Evolutionary conservation across 30 jellyfish, hydroid and myxozoan species (phyloP).

Genomic region (Nemopilema nomurai): DNA sequence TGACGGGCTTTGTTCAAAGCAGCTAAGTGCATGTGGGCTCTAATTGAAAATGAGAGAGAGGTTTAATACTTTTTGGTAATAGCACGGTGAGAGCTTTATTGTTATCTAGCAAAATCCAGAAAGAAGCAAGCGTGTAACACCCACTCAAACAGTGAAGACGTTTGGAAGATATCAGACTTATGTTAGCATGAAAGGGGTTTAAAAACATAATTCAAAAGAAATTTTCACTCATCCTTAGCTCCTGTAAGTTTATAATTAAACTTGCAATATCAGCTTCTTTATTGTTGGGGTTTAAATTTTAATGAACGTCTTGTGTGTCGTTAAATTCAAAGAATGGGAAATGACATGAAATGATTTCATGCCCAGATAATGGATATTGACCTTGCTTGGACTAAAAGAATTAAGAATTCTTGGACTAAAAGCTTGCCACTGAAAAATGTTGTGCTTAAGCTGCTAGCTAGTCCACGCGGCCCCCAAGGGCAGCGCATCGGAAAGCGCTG

Average conservation of each 20-base stretch:
- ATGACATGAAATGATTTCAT: background rate
- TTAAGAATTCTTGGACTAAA: too few relatives aligned
- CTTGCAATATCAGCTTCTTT: background rate
- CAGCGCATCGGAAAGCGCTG: too few relatives aligned
- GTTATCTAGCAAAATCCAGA: background rate
- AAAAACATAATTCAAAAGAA: background rate
- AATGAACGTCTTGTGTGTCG: background rate
- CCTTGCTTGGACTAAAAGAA: too few relatives aligned
- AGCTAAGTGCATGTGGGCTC: background rate
- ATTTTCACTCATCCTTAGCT: background rate
- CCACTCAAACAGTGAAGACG: background rate
- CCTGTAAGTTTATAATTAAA: background rate
- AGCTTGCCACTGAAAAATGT: too few relatives aligned
- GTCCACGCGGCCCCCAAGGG: too few relatives aligned
- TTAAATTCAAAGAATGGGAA: background rate
- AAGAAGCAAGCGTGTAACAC: background rate
- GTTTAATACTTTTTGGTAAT: background rate
- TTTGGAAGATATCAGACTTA: background rate
- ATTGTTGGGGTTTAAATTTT: background rate
- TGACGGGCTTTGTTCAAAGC: background rate
- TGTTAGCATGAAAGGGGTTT: background rate
- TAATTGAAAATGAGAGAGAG: background rate
- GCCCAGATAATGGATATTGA: background rate
- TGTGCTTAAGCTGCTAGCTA: too few relatives aligned
- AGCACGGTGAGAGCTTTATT: background rate